phyloP scores from a whole-genome alignment of 2,888 invertebrate species.

The Phymatocera aterrima region DNA sequence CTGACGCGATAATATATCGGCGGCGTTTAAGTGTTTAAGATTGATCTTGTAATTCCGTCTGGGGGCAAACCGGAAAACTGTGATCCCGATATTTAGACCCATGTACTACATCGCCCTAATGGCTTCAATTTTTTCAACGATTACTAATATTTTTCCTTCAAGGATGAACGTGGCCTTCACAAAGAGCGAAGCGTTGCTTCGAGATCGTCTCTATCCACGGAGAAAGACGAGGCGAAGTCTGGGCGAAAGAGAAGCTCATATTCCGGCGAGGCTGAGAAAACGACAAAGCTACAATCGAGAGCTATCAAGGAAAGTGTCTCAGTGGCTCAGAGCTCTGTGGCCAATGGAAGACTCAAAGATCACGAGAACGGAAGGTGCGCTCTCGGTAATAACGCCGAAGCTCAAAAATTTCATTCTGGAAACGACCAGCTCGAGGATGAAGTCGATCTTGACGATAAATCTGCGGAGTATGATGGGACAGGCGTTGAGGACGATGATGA shows the following conservation, averaged over 20 bases:
- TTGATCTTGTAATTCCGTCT: too few relatives aligned
- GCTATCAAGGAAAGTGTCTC: neutral
- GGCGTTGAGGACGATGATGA: conserved; percentile 23
- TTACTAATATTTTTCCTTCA: too few relatives aligned
- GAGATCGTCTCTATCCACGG: conserved; percentile 5
- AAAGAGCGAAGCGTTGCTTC: neutral
- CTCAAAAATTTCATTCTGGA: neutral
- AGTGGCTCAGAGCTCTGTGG: neutral
- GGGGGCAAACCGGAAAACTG: too few relatives aligned
- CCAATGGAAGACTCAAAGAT: neutral
- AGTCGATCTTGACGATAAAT: conserved; percentile 22
- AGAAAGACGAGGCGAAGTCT: neutral
- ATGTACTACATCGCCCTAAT: too few relatives aligned
- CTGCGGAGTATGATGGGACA: conserved; percentile 20
- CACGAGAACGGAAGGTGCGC: neutral
- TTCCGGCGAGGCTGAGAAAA: neutral
- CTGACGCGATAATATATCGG: too few relatives aligned
- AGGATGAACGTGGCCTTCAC: conserved; percentile 9
- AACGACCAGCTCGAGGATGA: neutral
- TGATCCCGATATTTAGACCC: too few relatives aligned
- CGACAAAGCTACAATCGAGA: neutral
- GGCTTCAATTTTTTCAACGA: neutral
- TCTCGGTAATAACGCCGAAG: neutral
- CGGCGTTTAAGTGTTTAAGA: too few relatives aligned
- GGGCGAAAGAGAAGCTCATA: neutral